Conservation (phyloP, 2,113 vertebrate genomes). For the Albula goreensis region DNA sequence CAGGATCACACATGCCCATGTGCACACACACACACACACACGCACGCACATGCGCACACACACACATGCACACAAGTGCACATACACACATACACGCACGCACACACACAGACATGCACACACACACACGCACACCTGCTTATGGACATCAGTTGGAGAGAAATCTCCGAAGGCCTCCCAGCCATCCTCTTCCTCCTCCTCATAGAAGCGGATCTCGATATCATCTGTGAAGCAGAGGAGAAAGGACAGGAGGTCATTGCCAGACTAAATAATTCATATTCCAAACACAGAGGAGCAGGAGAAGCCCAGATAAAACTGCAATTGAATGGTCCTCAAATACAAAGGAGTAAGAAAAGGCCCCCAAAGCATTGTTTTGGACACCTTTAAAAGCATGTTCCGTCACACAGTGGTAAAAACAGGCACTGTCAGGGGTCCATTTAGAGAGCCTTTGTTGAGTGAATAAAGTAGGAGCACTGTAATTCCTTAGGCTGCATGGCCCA, state of each 20-base stretch:
- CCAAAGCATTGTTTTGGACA: not conserved
- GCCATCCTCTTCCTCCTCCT: conserved; percentile 63
- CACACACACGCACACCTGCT: conserved; percentile 12
- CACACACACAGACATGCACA: conserved; percentile 21
- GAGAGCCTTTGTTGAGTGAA: not conserved
- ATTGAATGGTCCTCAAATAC: not conserved
- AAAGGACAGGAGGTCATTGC: not conserved
- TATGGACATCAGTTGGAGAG: not conserved
- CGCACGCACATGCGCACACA: not conserved
- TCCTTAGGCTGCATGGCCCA: not conserved
- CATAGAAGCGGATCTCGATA: conserved; percentile 93
- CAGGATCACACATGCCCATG: not conserved
- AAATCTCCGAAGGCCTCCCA: not conserved
- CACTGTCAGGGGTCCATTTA: not conserved
- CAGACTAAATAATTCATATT: not conserved
- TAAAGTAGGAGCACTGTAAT: not conserved
- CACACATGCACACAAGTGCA: not conserved
- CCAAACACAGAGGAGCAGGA: not conserved
- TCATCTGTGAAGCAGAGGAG: conserved; percentile 73
- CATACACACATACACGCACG: not conserved
- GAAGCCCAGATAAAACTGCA: not conserved
- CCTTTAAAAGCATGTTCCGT: not conserved
- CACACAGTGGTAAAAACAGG: not conserved
- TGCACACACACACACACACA: not conserved
- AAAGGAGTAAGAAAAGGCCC: not conserved